Evolutionary conservation across 2,888 invertebrate genomes (phyloP).

Genomic region (Corbicula japonica): DNA sequence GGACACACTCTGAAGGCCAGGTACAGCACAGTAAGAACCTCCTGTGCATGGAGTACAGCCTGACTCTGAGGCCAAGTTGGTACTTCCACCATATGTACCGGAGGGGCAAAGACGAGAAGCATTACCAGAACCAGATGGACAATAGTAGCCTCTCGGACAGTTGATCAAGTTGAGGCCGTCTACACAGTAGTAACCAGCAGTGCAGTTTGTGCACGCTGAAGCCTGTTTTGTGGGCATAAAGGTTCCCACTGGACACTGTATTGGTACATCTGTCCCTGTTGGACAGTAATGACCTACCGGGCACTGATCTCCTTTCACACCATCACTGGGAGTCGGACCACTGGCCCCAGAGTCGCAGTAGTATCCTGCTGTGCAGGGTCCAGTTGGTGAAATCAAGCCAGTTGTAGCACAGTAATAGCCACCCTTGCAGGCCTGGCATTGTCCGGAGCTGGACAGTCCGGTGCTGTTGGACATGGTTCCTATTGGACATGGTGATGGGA

Average conservation of each 20-base stretch:
- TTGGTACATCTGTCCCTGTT: constrained; percentile 77
- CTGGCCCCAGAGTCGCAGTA: constrained; percentile 80
- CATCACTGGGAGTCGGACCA: constrained; percentile 80
- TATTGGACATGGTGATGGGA: constrained; percentile 76
- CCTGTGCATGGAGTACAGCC: constrained; percentile 84
- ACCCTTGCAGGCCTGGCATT: constrained; percentile 71
- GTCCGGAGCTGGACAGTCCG: constrained; percentile 68
- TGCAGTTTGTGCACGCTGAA: constrained; percentile 79
- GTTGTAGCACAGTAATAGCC: constrained; percentile 81
- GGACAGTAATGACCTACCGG: constrained; percentile 84
- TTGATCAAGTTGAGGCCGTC: constrained; percentile 74
- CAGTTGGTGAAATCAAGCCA: constrained; percentile 80
- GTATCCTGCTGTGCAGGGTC: constrained; percentile 79
- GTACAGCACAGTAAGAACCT: constrained; percentile 80
- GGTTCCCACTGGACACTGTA: constrained; percentile 77
- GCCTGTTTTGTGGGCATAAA: constrained; percentile 73
- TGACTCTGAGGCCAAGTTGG: constrained; percentile 74
- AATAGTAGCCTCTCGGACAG: constrained; percentile 84
- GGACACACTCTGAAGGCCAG: constrained; percentile 75
- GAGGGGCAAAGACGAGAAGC: constrained; percentile 83
- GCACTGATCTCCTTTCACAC: constrained; percentile 82
- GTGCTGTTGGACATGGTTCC: constrained; percentile 81
- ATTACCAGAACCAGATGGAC: constrained; percentile 83
- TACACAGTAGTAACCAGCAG: constrained; percentile 80
- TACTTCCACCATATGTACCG: constrained; percentile 80